These are phyloP conservation scores for Aphelocoma coerulescens DNA, from an alignment of 2,113 vertebrate species.

Conservation along the genomic window DNA sequence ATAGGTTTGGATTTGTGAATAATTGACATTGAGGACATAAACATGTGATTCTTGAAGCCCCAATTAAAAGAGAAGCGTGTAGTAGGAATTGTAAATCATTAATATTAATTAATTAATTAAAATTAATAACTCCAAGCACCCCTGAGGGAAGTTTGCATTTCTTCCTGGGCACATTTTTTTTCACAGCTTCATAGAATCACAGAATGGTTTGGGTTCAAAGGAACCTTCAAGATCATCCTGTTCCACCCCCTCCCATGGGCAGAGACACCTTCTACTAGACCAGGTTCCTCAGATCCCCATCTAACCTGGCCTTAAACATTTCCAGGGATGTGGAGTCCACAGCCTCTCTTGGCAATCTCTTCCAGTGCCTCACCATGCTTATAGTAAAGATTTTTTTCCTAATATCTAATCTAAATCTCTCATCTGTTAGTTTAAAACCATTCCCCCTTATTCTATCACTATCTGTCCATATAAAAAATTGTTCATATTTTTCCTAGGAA, in stretches of 20 bases:
- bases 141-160: neutral
- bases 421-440: neutral
- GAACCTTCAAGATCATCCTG: neutral
- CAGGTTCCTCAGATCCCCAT: neutral
- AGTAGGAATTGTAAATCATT: neutral
- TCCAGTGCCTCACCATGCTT: neutral
- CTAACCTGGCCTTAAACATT: rapidly evolving
- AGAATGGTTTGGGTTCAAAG: neutral
- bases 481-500: neutral
- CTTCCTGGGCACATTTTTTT: neutral
- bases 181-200: neutral
- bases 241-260: neutral
- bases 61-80: neutral
- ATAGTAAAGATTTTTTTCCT: neutral
- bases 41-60: neutral
- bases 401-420: neutral
- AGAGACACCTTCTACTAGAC: neutral
- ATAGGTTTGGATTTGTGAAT: neutral
- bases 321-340: neutral
- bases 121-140: neutral
- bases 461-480: neutral
- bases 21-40: neutral
- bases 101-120: neutral
- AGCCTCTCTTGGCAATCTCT: neutral
- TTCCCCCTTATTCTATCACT: neutral